A percentile compares a stretch with the other conserved stretches of the same genome.
These are phyloP conservation scores for Holacanthus passer DNA, from an alignment of 2,113 vertebrate species.

Conservation along the genomic window DNA sequence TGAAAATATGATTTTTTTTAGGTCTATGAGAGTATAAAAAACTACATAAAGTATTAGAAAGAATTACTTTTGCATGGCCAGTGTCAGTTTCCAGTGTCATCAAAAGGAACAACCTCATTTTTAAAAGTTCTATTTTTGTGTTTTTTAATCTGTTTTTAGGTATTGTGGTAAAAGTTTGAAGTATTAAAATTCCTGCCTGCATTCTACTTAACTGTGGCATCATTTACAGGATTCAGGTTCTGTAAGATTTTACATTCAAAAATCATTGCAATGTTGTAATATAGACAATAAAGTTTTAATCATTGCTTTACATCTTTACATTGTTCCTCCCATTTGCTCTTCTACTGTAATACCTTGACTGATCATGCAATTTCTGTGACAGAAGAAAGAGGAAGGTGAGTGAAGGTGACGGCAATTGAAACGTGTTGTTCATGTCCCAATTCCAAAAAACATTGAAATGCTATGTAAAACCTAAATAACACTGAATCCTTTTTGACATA, in stretches of 20 bases:
- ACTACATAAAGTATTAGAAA: background rate
- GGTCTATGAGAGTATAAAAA: background rate
- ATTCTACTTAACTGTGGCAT: background rate
- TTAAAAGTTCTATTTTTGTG: background rate
- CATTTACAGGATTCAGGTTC: background rate
- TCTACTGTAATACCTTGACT: background rate
- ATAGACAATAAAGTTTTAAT: slow-evolving; percentile 10
- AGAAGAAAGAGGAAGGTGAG: slow-evolving; percentile 16
- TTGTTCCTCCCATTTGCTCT: background rate
- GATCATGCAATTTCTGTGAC: background rate
- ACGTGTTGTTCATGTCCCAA: too few species aligned
- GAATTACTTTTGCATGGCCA: too few species aligned
- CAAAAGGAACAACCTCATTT: background rate
- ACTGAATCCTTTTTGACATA: too few species aligned
- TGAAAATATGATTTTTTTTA: background rate
- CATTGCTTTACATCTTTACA: background rate
- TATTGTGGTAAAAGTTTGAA: background rate
- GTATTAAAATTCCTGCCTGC: background rate
- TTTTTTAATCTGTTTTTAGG: background rate
- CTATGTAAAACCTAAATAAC: too few species aligned
- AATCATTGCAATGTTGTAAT: background rate
- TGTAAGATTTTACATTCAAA: background rate
- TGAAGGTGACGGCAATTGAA: background rate
- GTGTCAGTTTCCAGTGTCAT: background rate
- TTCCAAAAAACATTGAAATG: too few species aligned